Evolutionary conservation across 2,888 invertebrate species (phyloP).

Genomic region (Nomada ferruginata): DNA sequence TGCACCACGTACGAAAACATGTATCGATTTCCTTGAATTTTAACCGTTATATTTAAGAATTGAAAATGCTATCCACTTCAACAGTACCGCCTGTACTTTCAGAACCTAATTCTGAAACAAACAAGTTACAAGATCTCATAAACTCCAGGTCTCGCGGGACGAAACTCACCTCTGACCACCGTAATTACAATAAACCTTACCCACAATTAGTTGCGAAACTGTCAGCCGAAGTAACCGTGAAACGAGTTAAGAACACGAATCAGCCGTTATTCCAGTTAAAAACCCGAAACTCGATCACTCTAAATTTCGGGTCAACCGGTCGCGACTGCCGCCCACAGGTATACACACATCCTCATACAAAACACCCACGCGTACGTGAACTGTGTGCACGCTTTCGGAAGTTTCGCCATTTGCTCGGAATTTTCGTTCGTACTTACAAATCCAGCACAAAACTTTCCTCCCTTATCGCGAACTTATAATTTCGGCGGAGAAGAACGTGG

Average conservation of each 20-base stretch:
- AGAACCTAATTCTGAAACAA: no score
- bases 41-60: no score
- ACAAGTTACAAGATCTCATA: background rate
- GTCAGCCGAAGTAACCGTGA: background rate
- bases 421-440: background rate
- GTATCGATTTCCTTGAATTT: no score
- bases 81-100: no score
- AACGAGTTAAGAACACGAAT: background rate
- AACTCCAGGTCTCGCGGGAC: background rate
- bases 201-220: background rate
- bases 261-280: background rate
- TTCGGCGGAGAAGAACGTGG: background rate
- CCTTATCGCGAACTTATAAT: slow-evolving; percentile 8
- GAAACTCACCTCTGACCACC: background rate
- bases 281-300: slow-evolving; percentile 26
- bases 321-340: background rate
- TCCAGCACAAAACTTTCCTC: background rate
- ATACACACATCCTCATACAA: background rate
- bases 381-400: background rate
- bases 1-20: no score
- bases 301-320: slow-evolving; percentile 14
- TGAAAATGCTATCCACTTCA: no score
- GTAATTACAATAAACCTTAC: background rate
- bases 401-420: background rate
- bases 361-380: no score